Percentiles rank a stretch among this genome's conserved stretches.
These are phyloP conservation scores for Yponomeuta cagnagella DNA, from an alignment of 2,888 invertebrate genomes.

Conservation along the genomic window DNA sequence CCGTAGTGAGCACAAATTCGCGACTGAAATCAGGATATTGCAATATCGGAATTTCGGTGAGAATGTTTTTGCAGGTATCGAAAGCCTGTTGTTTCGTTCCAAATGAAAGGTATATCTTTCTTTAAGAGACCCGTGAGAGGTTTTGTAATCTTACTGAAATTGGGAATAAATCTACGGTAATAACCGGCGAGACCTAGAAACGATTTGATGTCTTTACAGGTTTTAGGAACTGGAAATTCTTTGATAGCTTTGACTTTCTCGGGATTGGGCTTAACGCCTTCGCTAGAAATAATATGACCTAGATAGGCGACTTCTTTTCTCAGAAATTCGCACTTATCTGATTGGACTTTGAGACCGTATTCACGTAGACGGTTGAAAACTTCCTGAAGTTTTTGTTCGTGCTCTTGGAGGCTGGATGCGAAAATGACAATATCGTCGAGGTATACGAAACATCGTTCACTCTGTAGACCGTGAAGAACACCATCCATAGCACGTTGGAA, in stretches of 20 bases:
- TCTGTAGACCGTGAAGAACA: too few relatives aligned
- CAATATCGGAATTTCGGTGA: constrained; percentile 23
- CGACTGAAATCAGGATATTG: constrained; percentile 23
- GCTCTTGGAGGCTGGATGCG: constrained; percentile 30
- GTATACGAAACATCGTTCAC: constrained; percentile 20
- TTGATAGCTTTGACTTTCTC: constrained; percentile 13
- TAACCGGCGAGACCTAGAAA: too few relatives aligned
- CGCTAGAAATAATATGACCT: constrained; percentile 8
- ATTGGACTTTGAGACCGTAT: constrained; percentile 14
- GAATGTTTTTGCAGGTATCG: background rate
- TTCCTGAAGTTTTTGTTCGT: constrained; percentile 29
- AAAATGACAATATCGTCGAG: constrained; percentile 32
- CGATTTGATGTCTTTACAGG: too few relatives aligned
- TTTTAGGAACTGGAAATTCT: background rate
- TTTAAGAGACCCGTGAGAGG: too few relatives aligned
- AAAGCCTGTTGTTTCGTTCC: too few relatives aligned
- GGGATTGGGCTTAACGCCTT: background rate
- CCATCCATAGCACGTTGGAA: too few relatives aligned
- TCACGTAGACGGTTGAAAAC: constrained; percentile 30
- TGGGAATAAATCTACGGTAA: too few relatives aligned
- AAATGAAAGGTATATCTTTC: too few relatives aligned
- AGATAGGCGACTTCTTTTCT: constrained; percentile 7
- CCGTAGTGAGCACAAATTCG: constrained; percentile 24
- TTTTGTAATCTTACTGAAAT: too few relatives aligned
- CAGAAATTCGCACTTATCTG: constrained; percentile 15